phyloP scores from a whole-genome alignment of 2,888 invertebrate species.

The Drosophila paracracens region DNA sequence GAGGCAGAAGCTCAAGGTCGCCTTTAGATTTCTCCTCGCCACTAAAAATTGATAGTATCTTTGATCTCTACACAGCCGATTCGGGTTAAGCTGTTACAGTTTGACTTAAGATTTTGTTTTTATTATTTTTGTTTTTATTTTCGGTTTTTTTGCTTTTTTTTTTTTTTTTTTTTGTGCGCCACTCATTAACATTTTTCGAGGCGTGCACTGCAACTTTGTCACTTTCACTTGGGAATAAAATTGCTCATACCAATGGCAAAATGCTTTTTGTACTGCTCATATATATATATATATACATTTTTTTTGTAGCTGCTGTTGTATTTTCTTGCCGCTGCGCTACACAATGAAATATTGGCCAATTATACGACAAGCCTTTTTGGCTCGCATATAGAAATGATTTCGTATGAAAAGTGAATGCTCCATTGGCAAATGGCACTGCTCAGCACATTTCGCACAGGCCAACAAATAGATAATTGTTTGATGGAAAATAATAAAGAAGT shows the following conservation, averaged over 20 bases:
- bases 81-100: conserved; percentile 69
- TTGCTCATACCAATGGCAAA: conserved; percentile 65
- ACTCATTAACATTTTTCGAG: conserved; percentile 76
- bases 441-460: conserved; percentile 26
- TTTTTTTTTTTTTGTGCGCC: conserved; percentile 30
- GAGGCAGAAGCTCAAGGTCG: conserved; percentile 61
- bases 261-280: conserved; percentile 43
- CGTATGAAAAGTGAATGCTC: conserved; percentile 68
- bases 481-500: conserved; percentile 1
- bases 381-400: conserved; percentile 51
- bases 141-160: conserved; percentile 33
- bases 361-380: conserved; percentile 53
- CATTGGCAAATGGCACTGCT: conserved; percentile 16
- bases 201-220: conserved; percentile 77
- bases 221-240: conserved; percentile 78
- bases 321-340: conserved; percentile 34
- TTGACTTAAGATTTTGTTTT: conserved; percentile 36
- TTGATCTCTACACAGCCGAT: conserved; percentile 29
- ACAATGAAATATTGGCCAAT: conserved; percentile 71
- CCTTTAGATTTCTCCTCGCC: conserved; percentile 58
- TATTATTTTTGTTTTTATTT: conserved; percentile 33
- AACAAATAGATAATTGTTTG: conserved; percentile 28
- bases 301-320: conserved; percentile 20
- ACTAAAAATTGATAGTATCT: conserved; percentile 52
- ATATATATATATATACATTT: background rate